These are phyloP conservation scores for Pipistrellus pipistrellus DNA, from an alignment of 2,797 vertebrate genomes.

Conservation along the genomic window DNA sequence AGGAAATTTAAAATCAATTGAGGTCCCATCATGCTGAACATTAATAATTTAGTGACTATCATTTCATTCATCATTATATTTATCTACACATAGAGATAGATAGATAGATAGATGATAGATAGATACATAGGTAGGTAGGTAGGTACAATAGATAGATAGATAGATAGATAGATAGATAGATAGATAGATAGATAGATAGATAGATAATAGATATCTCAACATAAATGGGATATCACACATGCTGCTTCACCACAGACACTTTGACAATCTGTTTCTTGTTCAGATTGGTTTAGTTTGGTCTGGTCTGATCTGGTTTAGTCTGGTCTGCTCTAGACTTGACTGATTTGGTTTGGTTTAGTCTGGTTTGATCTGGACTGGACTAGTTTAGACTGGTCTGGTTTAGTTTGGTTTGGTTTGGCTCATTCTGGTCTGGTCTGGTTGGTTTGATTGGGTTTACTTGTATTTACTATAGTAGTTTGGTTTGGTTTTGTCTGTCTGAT, in stretches of 20 bases:
- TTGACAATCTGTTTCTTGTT: not conserved
- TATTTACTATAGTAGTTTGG: not conserved
- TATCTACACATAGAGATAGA: not conserved
- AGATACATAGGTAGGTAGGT: not conserved
- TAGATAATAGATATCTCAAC: not conserved
- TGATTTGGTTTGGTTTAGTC: not conserved
- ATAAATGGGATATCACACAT: not conserved
- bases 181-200: too few relatives aligned
- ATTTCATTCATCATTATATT: not conserved
- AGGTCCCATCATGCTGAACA: not conserved
- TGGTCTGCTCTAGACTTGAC: not conserved
- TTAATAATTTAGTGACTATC: not conserved
- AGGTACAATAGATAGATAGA: not conserved
- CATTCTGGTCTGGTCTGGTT: not conserved
- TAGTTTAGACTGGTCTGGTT: not conserved
- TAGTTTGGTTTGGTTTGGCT: not conserved
- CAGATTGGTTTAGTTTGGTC: not conserved
- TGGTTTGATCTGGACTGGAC: not conserved
- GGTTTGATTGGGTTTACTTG: not conserved
- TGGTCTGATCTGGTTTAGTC: not conserved
- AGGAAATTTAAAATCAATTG: slow-evolving; percentile 5
- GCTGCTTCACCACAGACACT: not conserved
- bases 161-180: not conserved
- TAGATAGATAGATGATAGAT: not conserved
- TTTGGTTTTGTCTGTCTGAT: not conserved